Evolutionary conservation across 2,797 vertebrate genomes (phyloP), one percentile per base, ranked within the genome.

Genomic region (Mormyrops attenuatus): DNA sequence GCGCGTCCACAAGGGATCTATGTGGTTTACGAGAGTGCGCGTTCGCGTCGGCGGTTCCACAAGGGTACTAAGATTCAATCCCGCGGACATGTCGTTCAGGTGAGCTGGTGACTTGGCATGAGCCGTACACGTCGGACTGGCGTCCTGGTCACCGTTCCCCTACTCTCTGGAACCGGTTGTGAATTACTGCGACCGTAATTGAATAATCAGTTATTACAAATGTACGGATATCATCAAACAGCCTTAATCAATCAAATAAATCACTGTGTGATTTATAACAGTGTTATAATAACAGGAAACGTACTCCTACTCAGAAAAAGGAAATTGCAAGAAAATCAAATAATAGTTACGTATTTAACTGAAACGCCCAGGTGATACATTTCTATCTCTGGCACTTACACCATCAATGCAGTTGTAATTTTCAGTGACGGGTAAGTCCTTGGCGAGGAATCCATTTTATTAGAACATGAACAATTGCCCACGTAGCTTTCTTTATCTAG

Each of bases 401-500:
- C 49, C 84, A 22, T 85, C 84, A 49, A 30, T 85, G 49, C 84
- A 85, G 9, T 15, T 85, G 84, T 11, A 85, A 52, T 85, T 85
- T 85, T 50, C 49, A 85, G 44, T 85, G 49, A 50, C 9, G 9
- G 77, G 44, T 84, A 84, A 84, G 11, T 84, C 47, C 80, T 84
- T 47, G 80, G 22, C 84, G 20, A 82, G 77, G 77, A 41, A 57
- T 88, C 57, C 52, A 66, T 88, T 88, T 88, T 88, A 88, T 88
- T 88, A 38, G 60, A 38, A 88, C 69, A 77, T 73, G 63, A 17
- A 89, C 89, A 89, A 89, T 77, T 89, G 49, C 63, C 85, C 89
- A 80, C 89, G 89, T 87, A 89, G 63, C 63, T 89, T 57, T 26
- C 55, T 69, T 26, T 69, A 9, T 88, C 57, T 88, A 44, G 38